Base-by-base conservation (phyloP, 2,888 invertebrate species). In the Ariolimax columbianus region DNA sequence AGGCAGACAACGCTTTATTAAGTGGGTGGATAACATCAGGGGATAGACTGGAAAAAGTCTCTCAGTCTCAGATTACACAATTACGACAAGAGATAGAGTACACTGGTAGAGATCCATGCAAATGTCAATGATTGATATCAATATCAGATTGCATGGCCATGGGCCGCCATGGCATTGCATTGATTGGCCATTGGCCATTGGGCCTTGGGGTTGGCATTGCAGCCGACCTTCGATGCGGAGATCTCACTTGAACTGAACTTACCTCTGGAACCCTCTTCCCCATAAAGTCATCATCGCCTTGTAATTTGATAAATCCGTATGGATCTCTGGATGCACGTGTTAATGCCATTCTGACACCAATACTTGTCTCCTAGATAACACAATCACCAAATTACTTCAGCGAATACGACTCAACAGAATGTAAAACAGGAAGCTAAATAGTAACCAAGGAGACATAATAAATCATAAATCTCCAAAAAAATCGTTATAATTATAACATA, bases 271-370 rank as follows among this genome's bases (percentile, higher is more conserved):
- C 87, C 86, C 86, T 88, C 82, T 59, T 77, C 77, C 93, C 93
- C 80, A 88, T 88, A 83, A 93, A 93, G 75, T 93, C 87, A 78
- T 89, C 89, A 87, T 93, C 93, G 84, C 91, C 93, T 83, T 93
- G 91, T 33, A 89, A 79, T 85, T 83, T 90, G 43, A 93, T 92
- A 83, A 92, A 93, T 26, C 93, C 92, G 87, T 93, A 92, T 11
- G 93, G 93, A 86, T 93, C 89, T 86, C 93, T 87, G 55, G 88
- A 86, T 36, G 92, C 92, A 17, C 51, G 66, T n/a, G 40, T 30
- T 11, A 66, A 7, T 36, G 84, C 79, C 84, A 82, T 82, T 40
- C 59, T 63, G 19, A 63, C 14, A 51, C n/a, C 4, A 43, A 66
- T 30, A n/a, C 17, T 43, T 55, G 17, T 38, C n/a, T 40, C 19